Evolutionary conservation across 2,797 vertebrate genomes (phyloP), one percentile per base, ranked within the genome.

Genomic region (Oreonectes daqikongensis): DNA sequence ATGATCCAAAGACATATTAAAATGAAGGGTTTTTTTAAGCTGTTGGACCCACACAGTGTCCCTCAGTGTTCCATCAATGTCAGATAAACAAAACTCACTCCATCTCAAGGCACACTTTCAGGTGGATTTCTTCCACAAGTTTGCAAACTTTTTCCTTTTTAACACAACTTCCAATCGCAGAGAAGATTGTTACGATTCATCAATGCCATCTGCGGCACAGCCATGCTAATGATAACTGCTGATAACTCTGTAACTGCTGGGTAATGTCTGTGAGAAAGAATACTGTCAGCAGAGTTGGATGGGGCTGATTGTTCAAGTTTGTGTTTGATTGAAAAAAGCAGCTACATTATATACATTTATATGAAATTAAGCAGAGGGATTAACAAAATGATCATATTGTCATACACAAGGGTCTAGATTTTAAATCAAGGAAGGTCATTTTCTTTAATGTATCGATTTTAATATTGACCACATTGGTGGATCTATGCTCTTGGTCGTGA

Each of bases 181-280:
- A 79, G 53, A 24, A 77, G 70, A 83, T 87, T 84, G 72, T 83
- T 76, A 40, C 52, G 18, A 69, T 83, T 79, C 66, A 81, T 85
- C 50, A 24, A 69, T 80, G 73, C 77, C 77, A 66, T 81, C 80
- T 67, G 32, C 75, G 65, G 78, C 70, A 84, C 48, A 26, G 57
- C 24, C 35, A 60, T 73, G 75, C 75, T 84, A 85, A 84, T 84
- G 77, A 81, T 77, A n/a, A n/a, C n/a, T n/a, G n/a, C n/a, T n/a
- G n/a, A n/a, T n/a, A n/a, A 75, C 46, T 32, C 83, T 70, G 74
- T 74, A 71, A 65, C 65, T 32, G 71, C 74, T 66, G 80, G 55
- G 63, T 72, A 71, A 57, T 59, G 68, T 55, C 69, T 67, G 50
- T 70, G 71, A 74, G 77, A 55, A 52, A 52, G 52, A 57, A 28